Conservation (phyloP, 2,113 vertebrate species). For the Actenoides hombroni region DNA sequence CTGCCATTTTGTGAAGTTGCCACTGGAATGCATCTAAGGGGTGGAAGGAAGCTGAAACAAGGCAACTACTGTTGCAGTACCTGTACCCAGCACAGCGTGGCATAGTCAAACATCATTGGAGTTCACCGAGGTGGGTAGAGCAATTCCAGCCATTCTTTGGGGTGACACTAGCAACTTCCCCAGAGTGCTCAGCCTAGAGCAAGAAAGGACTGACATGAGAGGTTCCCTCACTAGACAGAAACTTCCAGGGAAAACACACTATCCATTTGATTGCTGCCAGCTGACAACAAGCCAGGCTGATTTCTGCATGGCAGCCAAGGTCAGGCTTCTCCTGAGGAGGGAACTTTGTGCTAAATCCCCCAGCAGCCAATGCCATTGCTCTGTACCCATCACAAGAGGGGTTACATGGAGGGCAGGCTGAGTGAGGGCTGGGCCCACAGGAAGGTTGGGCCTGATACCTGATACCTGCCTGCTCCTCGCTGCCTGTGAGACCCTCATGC, state of each 20-base stretch:
- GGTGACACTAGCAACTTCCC: background rate
- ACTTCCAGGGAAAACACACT: background rate
- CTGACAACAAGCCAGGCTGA: accelerated
- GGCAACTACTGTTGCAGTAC: background rate
- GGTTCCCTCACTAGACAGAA: background rate
- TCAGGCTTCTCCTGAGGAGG: background rate
- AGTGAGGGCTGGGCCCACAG: too few relatives aligned
- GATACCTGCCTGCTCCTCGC: background rate
- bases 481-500: accelerated
- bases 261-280: background rate
- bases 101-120: background rate
- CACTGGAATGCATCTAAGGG: background rate
- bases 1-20: background rate
- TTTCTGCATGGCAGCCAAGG: accelerated
- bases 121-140: background rate
- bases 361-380: accelerated
- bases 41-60: background rate
- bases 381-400: background rate
- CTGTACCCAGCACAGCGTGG: background rate
- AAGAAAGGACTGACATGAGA: background rate
- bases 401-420: background rate
- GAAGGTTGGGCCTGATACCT: background rate
- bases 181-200: background rate
- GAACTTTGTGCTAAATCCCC: background rate
- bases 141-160: background rate